phyloP scores from a whole-genome alignment of 2,797 vertebrate species.

The Mus spretus region DNA sequence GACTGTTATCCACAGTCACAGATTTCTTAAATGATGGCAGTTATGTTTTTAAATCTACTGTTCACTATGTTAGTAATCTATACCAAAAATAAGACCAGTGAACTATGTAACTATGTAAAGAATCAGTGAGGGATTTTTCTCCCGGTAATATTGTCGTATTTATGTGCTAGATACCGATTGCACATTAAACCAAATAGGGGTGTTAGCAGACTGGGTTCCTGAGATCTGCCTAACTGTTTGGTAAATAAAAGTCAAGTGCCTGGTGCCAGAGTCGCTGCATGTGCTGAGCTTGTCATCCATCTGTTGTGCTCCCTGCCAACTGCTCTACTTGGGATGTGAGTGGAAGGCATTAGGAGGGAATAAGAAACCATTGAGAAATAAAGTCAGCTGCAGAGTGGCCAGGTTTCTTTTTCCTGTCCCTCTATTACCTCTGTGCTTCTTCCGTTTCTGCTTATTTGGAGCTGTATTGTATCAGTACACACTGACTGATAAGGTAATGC shows the following conservation, averaged over 20 bases:
- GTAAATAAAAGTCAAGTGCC: slow-evolving; percentile 85
- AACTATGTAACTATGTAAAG: slow-evolving; percentile 4
- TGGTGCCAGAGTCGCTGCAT: slow-evolving; percentile 82
- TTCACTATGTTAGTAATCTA: not conserved
- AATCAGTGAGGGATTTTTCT: slow-evolving; percentile 41
- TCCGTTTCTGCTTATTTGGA: slow-evolving; percentile 83
- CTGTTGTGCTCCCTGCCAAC: slow-evolving; percentile 85
- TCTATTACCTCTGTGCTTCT: slow-evolving; percentile 86
- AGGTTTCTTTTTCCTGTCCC: slow-evolving; percentile 85
- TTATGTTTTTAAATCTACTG: slow-evolving; percentile 12
- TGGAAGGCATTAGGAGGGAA: slow-evolving; percentile 84
- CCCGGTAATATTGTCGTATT: slow-evolving; percentile 70
- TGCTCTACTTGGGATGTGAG: slow-evolving; percentile 85
- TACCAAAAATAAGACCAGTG: slow-evolving; percentile 25
- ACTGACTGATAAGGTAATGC: slow-evolving; percentile 77
- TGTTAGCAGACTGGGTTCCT: slow-evolving; percentile 66
- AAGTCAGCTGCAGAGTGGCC: slow-evolving; percentile 87
- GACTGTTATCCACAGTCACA: slow-evolving; percentile 24
- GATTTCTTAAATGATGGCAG: not conserved
- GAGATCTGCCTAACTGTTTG: slow-evolving; percentile 80
- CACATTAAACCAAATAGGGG: slow-evolving; percentile 58
- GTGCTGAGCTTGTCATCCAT: slow-evolving; percentile 85
- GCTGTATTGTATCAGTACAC: slow-evolving; percentile 65
- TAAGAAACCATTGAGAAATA: slow-evolving; percentile 87
- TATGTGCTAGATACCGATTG: slow-evolving; percentile 12